Base-by-base conservation (phyloP, 2,888 invertebrate species). In the Toxonevra muliebris region DNA sequence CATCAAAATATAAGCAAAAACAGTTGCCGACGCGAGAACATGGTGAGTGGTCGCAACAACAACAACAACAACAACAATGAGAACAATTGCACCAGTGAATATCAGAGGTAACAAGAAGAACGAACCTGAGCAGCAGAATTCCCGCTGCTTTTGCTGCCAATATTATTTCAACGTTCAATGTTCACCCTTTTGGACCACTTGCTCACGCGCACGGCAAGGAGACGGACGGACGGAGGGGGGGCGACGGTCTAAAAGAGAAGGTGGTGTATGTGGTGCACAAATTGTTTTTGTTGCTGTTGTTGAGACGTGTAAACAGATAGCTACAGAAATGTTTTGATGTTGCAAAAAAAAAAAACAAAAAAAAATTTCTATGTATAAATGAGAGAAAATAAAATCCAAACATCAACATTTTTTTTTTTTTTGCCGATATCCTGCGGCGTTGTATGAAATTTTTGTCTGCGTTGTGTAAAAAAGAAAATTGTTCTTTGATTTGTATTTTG, bases 111-210 rank as follows among this genome's bases (percentile, higher is more conserved):
- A 30, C 30, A 30, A 7, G 2, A n/a, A n/a, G n/a, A n/a, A n/a
- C n/a, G n/a, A 30, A 30, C 30, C 30, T 30, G 30, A 30, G 30
- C 30, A 30, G 30, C 12, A 48, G 15, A n/a, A 48, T 48, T 48
- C 15, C 48, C 15, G 19, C 43, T 13, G 58, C 58, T 12, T n/a
- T n/a, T 42, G 62, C 48, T 40, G 41, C 58, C 15, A 45, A 30
- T 7, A 30, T 30, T 30, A 30, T 30, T 10, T 12, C 19, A 1
- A 11, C 40, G 42, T 17, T 12, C 41, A 19, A 45, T 13, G n/a
- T 66, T 61, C 55, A 66, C 66, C 66, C 66, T 66, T 66, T 61
- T 65, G 11, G 58, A 58, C 4, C 65, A 58, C 57, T 58, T 50
- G 30, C 30, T 30, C 55, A 43, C 40, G 66, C 66, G 52, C 54